Base-by-base conservation (phyloP, 1,140 invertebrate species). In the Ceratina australensis region DNA sequence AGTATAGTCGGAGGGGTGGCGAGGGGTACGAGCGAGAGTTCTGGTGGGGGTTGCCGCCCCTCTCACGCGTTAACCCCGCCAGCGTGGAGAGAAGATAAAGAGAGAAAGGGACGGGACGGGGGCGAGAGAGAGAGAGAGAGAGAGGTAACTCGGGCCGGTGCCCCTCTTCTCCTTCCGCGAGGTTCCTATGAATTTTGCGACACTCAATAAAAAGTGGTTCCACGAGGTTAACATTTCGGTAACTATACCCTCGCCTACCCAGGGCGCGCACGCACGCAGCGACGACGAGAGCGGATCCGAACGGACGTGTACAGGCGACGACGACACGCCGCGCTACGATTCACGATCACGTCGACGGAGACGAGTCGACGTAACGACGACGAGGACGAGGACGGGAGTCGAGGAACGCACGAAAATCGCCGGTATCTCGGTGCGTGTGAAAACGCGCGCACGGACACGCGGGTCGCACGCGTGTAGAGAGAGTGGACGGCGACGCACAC, bases 211-310 rank as follows among this genome's bases (percentile, higher is more conserved):
- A 92, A 92, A 92, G 91, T 91, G 90, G 91, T 92, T 92, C 90
- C 91, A 92, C 91, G 90, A 92, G 91, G 91, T 92, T 92, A 92
- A 91, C 91, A 92, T 92, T 92, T 92, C 91, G 91, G 91, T 92
- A 92, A 92, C 91, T 91, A 91, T 92, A 91, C 91, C 90, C 90
- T 90, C 88, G 90, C 85, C 86, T 86, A 87, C 84, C 85, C 88
- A 77, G 79, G 82, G 76, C 85, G 75, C 86, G 87, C 85, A 79
- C 86, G 83, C 87, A 87, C 81, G 79, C 60, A 80, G 49, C 56
- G 78, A 54, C 63, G 65, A 78, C 79, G 67, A 71, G 61, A 64
- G 80, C 59, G 52, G 63, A 66, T 75, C 63, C 20, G 59, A 26
- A 65, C 74, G 64, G 77, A 73, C 33, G 67, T 18, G 54, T 57